Evolutionary conservation across 2,888 invertebrate species (phyloP), one percentile per base, ranked within the genome.

Genomic region (Eupithecia tripunctaria): DNA sequence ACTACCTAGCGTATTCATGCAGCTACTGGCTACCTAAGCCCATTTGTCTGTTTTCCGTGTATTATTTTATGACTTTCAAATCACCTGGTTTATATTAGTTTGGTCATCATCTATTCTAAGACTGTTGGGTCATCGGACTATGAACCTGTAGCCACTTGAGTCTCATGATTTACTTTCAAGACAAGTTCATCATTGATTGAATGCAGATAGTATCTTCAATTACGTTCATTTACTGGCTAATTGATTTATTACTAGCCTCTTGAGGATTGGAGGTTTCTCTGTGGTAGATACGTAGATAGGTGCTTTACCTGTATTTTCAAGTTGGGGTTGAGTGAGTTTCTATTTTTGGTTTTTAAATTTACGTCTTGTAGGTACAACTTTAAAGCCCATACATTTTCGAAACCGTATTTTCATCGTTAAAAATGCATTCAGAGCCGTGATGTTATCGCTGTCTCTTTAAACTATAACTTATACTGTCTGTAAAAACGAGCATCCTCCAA

Each of bases 131-230:
- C 78, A 70, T 73, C 71, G 77, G 66, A 76, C 77, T 73, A 56
- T 70, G 63, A 73, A 73, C 75, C 65, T 75, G 68, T 29, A 43
- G 27, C 78, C 78, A 80, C 80, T 80, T 77, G 77, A 80, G 75
- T 65, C 69, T 68, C 69, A 69, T 66, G 65, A 72, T 76, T 66
- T 72, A 68, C 63, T 76, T 71, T 72, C 72, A 74, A 71, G 65
- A 70, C 68, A 68, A 70, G 67, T 71, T 74, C 64, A 74, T 75
- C 71, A 70, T 66, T 78, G 74, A 74, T 71, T 73, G 60, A 41
- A 74, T 72, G 70, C 70, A 72, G 70, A 64, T 75, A 56, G n/a
- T 60, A 67, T 68, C 60, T 71, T 68, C 72, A 72, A 75, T 70
- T 67, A 70, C 67, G 63, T 60, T 75, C 64, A 72, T 70, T 72